phyloP scores from a whole-genome alignment of 1,140 invertebrate genomes.

The Cardiocondyla obscurior region DNA sequence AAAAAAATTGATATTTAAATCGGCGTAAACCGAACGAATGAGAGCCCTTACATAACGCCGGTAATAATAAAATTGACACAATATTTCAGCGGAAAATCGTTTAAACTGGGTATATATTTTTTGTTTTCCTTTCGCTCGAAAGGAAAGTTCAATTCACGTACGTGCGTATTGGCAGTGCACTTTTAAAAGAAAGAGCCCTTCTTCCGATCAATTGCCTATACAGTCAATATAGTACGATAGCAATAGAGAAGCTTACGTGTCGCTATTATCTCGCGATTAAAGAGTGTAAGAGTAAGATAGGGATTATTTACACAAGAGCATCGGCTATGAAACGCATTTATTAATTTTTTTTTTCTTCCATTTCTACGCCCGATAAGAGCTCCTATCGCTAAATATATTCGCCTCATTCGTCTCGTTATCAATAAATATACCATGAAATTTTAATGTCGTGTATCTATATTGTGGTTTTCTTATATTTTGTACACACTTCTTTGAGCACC shows the following conservation, averaged over 20 bases:
- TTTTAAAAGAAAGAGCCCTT: constrained; percentile 2
- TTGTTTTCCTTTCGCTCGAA: neutral
- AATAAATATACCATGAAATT: constrained; percentile 75
- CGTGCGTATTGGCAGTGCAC: neutral
- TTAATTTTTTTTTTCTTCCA: too few relatives aligned
- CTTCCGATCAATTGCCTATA: constrained; percentile 6
- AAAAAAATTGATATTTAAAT: neutral
- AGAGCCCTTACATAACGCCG: neutral
- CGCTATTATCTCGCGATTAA: constrained; percentile 24
- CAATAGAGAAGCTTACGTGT: constrained; percentile 25
- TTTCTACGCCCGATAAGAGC: constrained; percentile 9
- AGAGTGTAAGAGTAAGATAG: constrained; percentile 44
- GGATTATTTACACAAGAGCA: constrained; percentile 49
- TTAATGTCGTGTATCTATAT: constrained; percentile 68
- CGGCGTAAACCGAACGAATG: too few relatives aligned
- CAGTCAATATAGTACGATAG: constrained; percentile 14
- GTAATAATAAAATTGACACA: neutral
- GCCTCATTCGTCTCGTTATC: constrained; percentile 36
- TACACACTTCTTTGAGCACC: constrained; percentile 79
- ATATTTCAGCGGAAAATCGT: neutral
- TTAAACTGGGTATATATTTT: neutral
- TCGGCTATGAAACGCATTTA: constrained; percentile 36
- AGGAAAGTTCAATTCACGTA: neutral
- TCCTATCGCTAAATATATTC: constrained; percentile 57
- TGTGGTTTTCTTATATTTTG: constrained; percentile 62